Evolutionary conservation across 2,888 invertebrate genomes (phyloP).

Genomic region (Rotaria sp.): DNA sequence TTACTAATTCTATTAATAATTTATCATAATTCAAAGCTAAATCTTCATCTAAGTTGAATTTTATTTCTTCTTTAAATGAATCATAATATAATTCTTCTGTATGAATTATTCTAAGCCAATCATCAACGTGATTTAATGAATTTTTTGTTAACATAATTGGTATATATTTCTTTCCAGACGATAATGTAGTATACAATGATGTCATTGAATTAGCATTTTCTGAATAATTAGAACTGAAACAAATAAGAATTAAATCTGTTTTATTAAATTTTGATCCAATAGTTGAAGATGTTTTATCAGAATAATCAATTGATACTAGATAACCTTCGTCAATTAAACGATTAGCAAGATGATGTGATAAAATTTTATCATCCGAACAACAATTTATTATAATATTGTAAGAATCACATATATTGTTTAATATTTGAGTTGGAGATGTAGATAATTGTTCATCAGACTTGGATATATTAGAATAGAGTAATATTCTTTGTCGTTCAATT

Average conservation of each 20-base stretch:
- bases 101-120: not conserved
- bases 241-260: not conserved
- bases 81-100: not conserved
- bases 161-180: not conserved
- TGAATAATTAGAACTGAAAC: not conserved
- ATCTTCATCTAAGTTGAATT: not conserved
- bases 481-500: not conserved
- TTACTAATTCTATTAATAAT: not conserved
- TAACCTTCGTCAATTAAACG: not conserved
- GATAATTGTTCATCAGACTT: not conserved
- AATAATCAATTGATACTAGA: not conserved
- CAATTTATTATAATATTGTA: not conserved
- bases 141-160: not conserved
- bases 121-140: not conserved
- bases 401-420: too few species aligned
- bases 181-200: not conserved
- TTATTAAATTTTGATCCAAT: not conserved
- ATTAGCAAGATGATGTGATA: not conserved
- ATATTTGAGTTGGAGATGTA: not conserved
- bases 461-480: not conserved
- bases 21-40: not conserved
- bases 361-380: not conserved
- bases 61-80: not conserved
- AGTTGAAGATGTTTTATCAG: not conserved
- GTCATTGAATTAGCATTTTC: not conserved